These are phyloP conservation scores for Siniperca knerii DNA, from an alignment of 2,113 vertebrate genomes.

Conservation along the genomic window DNA sequence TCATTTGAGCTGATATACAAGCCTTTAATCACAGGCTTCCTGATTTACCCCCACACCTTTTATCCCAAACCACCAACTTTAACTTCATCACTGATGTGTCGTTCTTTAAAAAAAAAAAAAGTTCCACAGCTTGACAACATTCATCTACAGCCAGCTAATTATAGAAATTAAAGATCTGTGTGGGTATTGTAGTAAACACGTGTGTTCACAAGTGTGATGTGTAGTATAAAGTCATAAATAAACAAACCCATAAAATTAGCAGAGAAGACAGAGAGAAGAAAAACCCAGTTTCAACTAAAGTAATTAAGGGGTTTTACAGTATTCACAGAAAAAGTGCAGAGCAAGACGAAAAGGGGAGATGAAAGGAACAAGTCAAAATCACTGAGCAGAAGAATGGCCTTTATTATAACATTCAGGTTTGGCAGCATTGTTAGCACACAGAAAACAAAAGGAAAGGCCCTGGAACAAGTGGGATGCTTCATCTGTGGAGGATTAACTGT, in stretches of 20 bases:
- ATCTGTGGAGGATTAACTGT: conserved; percentile 70
- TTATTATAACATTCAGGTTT: conserved; percentile 24
- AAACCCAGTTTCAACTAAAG: neutral
- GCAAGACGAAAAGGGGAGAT: neutral
- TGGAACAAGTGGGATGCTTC: conserved; percentile 48
- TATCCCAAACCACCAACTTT: neutral
- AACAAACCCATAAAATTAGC: neutral
- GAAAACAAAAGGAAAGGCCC: conserved; percentile 22
- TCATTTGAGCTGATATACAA: conserved; percentile 18
- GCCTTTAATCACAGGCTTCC: conserved; percentile 29
- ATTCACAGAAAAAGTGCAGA: neutral
- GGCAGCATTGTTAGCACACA: conserved; percentile 32
- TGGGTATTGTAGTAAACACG: neutral
- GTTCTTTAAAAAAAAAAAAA: neutral
- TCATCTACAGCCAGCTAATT: neutral
- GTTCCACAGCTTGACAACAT: neutral
- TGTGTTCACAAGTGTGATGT: neutral
- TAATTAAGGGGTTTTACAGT: neutral
- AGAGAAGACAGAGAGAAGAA: neutral
- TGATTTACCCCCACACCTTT: neutral
- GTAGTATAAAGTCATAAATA: neutral
- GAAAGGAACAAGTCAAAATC: conserved; percentile 20
- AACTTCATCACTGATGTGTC: neutral
- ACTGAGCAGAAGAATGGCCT: conserved; percentile 11
- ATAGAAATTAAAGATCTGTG: neutral